A percentile compares a stretch with the other conserved stretches of the same genome.
Evolutionary conservation across 2,888 invertebrate species (phyloP).

Genomic region (Oegoconia quadripuncta): DNA sequence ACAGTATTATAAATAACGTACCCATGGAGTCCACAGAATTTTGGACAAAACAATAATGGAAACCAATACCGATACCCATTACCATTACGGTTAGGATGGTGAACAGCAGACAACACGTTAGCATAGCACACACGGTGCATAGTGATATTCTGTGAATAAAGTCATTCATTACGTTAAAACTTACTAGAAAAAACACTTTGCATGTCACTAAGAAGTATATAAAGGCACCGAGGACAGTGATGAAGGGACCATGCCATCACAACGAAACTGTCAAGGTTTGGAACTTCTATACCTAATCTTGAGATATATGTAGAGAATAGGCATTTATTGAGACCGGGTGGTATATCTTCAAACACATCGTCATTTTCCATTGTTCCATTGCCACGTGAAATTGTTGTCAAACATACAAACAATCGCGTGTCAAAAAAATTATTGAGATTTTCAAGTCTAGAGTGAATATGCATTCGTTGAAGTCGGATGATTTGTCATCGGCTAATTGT

Average conservation of each 20-base stretch:
- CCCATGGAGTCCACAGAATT: slow-evolving; percentile 54
- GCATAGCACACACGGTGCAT: slow-evolving; percentile 63
- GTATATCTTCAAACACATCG: no score
- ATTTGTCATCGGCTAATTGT: no score
- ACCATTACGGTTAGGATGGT: slow-evolving; percentile 53
- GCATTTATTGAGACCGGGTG: no score
- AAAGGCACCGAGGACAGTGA: background rate
- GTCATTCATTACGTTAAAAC: background rate
- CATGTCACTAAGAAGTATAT: background rate
- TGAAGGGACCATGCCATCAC: background rate
- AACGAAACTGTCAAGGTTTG: no score
- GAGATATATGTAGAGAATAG: no score
- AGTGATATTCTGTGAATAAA: slow-evolving; percentile 52
- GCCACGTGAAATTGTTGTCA: no score
- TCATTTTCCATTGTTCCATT: no score
- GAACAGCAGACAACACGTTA: slow-evolving; percentile 56
- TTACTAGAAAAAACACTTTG: background rate
- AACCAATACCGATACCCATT: slow-evolving; percentile 65
- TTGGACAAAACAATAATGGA: slow-evolving; percentile 62
- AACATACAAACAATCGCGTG: no score
- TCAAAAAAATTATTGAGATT: no score
- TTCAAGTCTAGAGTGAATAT: no score
- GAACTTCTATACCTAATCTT: no score
- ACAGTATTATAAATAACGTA: slow-evolving; percentile 24
- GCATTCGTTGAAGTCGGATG: no score